Percentiles rank a stretch among this genome's conserved stretches.
Conservation (phyloP, 2,888 invertebrate species). For the Euproctis similis region DNA sequence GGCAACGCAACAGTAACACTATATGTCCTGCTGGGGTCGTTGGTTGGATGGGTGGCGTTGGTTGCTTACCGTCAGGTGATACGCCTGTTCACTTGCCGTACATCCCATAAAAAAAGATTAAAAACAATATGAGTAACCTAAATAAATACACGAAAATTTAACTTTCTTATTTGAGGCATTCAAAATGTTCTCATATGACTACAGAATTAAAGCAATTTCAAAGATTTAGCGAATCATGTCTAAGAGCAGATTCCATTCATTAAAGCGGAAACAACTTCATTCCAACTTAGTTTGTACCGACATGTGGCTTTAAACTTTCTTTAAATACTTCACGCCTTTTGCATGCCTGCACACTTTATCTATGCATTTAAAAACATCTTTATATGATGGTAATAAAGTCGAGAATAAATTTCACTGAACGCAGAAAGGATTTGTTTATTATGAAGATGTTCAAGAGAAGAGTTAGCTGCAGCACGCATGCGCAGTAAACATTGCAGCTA, state of each 20-base stretch:
- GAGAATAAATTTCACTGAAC: conserved; percentile 20
- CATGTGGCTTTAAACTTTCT: conserved; percentile 52
- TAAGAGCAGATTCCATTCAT: conserved; percentile 35
- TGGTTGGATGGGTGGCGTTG: too few relatives aligned
- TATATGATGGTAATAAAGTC: conserved; percentile 24
- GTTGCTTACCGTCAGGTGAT: too few relatives aligned
- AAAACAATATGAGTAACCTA: too few relatives aligned
- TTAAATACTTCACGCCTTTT: conserved; percentile 39
- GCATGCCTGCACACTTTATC: conserved; percentile 23
- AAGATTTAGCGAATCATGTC: too few relatives aligned
- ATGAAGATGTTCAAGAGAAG: conserved; percentile 39
- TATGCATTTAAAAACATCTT: conserved; percentile 6
- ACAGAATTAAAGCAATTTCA: too few relatives aligned
- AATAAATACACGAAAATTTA: too few relatives aligned
- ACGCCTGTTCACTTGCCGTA: too few relatives aligned
- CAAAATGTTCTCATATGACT: too few relatives aligned
- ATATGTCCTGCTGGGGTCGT: too few relatives aligned
- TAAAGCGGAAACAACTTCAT: conserved; percentile 35
- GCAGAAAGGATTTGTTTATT: conserved; percentile 19
- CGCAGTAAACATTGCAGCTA: conserved; percentile 58
- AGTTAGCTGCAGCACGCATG: conserved; percentile 59
- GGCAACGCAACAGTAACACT: too few relatives aligned
- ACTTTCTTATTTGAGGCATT: too few relatives aligned
- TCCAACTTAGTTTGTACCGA: conserved; percentile 38
- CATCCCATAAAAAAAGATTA: too few relatives aligned